Conservation (phyloP, 2,888 invertebrate species). For the Cephus runcator region DNA sequence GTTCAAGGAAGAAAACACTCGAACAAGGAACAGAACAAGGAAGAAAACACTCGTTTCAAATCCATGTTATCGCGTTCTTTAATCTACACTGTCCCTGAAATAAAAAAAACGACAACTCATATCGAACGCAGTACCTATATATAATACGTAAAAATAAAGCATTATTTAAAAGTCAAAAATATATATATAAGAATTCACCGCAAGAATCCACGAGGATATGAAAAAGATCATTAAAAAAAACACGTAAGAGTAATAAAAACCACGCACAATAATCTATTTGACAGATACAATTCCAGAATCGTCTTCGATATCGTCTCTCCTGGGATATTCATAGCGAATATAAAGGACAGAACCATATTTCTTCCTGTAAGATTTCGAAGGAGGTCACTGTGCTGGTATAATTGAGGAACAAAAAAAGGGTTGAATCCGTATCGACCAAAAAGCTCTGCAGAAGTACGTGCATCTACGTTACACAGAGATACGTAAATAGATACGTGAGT, state of each 20-base stretch:
- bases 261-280: too few species aligned
- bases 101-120: background rate
- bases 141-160: background rate
- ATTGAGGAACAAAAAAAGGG: background rate
- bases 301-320: too few species aligned
- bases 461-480: background rate
- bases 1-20: too few species aligned
- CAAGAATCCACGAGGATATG: background rate
- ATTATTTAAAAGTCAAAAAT: background rate
- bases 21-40: too few species aligned
- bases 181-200: background rate
- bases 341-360: too few species aligned
- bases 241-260: background rate
- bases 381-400: background rate
- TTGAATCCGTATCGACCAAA: background rate
- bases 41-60: background rate
- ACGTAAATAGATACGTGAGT: background rate
- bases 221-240: background rate
- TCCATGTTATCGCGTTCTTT: background rate
- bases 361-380: background rate
- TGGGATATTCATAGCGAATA: too few species aligned
- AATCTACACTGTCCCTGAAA: background rate
- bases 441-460: background rate
- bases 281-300: too few species aligned
- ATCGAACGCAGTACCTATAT: background rate